Evolutionary conservation across 2,797 vertebrate species (phyloP), one percentile per base, ranked within the genome.

Genomic region (Acanthornis magna): DNA sequence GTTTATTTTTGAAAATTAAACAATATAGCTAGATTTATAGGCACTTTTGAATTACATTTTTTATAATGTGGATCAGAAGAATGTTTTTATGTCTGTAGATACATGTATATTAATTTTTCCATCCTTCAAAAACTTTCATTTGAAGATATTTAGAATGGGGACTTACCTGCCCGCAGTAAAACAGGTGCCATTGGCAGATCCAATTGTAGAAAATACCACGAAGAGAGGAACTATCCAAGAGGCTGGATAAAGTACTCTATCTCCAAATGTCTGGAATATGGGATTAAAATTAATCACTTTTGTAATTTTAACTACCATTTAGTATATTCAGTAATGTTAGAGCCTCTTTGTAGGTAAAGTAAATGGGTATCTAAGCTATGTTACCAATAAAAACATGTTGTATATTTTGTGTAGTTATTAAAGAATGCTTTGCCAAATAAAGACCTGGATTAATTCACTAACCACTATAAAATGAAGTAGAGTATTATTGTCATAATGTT

Each of bases 191-290:
- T 99, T 99, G 57, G 99, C 99, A 30, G 99, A 98, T 57, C 99
- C 99, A 17, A 99, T 98, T 40, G 99, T 98, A 15, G 99, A 99
- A 94, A 99, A 99, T 5, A 97, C 99, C 85, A 99, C 99, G 95
- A 99, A 99, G 40, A 99, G 95, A 13, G 99, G 99, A 58, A 99
- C 98, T 9, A 99, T 94, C 99, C 99, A 99, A 13, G 99, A 97
- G 84, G 99, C 48, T 9, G 99, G 98, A 66, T 99, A 97, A 81
- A 99, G 98, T 30, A 99, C 98, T 60, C 98, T 97, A 34, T 99
- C 98, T 42, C 99, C 99, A 29, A 98, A 99, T 2, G 99, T 99
- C 99, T 99, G 90, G n/a, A 11, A 71, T 91, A 45, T 29, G 77
- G 60, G 62, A 92, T 78, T 15, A 42, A 93, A 83, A 80, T 16